Evolutionary conservation across 2,113 vertebrate genomes (phyloP), one percentile per base, ranked within the genome.

Genomic region (Toxotes jaculatrix): DNA sequence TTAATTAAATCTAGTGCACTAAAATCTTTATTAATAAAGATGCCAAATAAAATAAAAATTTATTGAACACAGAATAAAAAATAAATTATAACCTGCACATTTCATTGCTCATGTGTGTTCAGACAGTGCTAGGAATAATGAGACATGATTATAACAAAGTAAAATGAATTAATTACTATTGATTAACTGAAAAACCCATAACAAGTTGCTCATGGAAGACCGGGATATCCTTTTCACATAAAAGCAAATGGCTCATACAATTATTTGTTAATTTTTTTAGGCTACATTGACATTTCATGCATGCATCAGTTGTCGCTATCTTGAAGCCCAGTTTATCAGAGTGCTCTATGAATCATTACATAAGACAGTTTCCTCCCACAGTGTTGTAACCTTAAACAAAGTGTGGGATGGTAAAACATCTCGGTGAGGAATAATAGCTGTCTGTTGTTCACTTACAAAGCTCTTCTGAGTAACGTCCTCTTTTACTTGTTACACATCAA

Each of bases 401-500:
- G 55, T 27, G 40, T 42, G 62, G 13, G 27, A 27, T 2, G 55
- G 13, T 68, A 17, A 34, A 63, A 5, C 45, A 72, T 45, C 45
- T 40, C 8, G 10, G 17, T 43, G 34, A 66, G n/a, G 4, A 79
- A 71, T 76, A 16, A 38, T 17, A 57, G 7, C 31, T 36, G 72
- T 36, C 40, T 47, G 21, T 17, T 75, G 23, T 64, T 71, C 19
- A 47, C 27, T 56, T n/a, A 63, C n/a, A 64, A 75, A 75, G 65
- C 19, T 51, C 7, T 4, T 4, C 34, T 40, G 34, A 38, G 34
- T 9, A 10, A 34, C 17, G 61, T 66, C 53, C 34, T 77, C 42
- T 72, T 83, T 51, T 38, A 32, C 45, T 8, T 62, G 8, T 8
- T 43, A 47, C 38, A 10, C 11, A 4, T 31, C 27, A 51, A 68